Base-by-base conservation (phyloP, 2,797 vertebrate species). In the Neoniphon sammara region DNA sequence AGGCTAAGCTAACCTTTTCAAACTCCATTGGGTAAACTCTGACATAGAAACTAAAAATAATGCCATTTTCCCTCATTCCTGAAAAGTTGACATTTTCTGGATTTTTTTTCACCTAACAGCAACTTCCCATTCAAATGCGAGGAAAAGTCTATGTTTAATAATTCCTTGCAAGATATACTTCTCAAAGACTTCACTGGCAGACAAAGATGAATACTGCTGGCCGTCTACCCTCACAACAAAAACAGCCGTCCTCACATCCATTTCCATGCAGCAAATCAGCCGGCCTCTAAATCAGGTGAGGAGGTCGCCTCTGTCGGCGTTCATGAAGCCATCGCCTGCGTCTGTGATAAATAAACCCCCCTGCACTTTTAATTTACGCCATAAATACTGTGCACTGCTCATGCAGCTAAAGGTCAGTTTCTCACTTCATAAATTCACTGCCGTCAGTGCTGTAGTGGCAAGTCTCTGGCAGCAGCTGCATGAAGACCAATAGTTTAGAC, bases 321-420 rank as follows among this genome's bases (percentile, higher is more conserved):
- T 67, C 54, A 21, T 50, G 34, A 84, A 79, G 60, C 67, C 56
- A 84, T 55, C 42, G 44, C 46, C 69, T 62, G 18, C 64, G n/a
- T 49, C 31, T 8, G 36, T 66, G 53, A 87, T 84, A 65, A 88
- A 88, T 78, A 76, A 75, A 59, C 6, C 72, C 25, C 6, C 72
- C 25, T 27, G 64, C 8, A 66, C 47, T 81, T 87, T 88, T 86
- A 80, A 88, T 86, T 71, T 81, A 61, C 59, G 70, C 76, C 81
- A 75, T 58, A 81, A 86, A 87, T 73, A 66, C 39, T 54, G 59
- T 3, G n/a, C 66, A 58, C 49, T 3, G n/a, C 66, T 61, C 49
- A 8, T 39, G 57, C 63, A 69, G 61, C 75, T 82, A 87, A 79
- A 81, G 77, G 87, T 90, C 86, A 84, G 61, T 30, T 70, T 72